These are phyloP conservation scores for Glaucidium brasilianum DNA, from an alignment of 2,113 vertebrate species.

Conservation along the genomic window DNA sequence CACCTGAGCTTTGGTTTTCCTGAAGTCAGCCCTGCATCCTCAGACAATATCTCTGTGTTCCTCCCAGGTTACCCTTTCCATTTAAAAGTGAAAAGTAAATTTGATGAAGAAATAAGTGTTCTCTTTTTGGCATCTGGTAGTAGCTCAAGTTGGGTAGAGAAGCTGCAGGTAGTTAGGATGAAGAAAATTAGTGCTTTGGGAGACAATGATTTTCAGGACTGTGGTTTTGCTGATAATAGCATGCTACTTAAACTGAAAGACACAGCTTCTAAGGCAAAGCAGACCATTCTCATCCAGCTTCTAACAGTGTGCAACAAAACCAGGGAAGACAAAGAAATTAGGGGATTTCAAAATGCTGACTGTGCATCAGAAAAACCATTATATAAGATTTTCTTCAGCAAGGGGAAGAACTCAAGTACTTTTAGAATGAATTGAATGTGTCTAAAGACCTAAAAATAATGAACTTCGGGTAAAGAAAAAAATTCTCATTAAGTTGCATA, in stretches of 20 bases:
- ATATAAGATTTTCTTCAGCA: not conserved
- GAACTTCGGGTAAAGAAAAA: not conserved
- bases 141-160: not conserved
- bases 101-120: not conserved
- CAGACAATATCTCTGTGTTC: not conserved
- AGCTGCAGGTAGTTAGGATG: not conserved
- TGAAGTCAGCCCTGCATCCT: not conserved
- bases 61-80: rapidly evolving
- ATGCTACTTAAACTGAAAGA: not conserved
- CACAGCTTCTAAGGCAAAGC: not conserved
- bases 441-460: not conserved
- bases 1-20: not conserved
- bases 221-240: not conserved
- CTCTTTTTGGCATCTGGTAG: not conserved
- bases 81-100: not conserved
- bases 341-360: not conserved
- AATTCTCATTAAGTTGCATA: not conserved
- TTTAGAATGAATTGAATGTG: not conserved
- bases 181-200: not conserved
- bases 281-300: not conserved
- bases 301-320: not conserved
- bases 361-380: not conserved
- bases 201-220: not conserved
- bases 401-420: not conserved
- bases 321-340: not conserved